Conservation (phyloP, 2,888 invertebrate genomes). For the Drosophila phalerata region DNA sequence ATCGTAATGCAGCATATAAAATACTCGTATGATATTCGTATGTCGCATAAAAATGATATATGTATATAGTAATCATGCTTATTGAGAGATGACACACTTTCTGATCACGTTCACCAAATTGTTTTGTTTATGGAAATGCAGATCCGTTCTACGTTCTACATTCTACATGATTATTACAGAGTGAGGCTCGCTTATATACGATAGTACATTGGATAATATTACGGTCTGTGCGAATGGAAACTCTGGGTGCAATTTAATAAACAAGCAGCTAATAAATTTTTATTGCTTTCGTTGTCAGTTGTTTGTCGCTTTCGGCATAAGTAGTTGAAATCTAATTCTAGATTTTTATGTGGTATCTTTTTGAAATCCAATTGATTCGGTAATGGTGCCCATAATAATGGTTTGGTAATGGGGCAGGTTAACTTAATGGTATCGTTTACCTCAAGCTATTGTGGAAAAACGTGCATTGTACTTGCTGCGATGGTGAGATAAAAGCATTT, state of each 20-base stretch:
- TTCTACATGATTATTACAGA: not conserved
- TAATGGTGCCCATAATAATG: constrained; percentile 15
- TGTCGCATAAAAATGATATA: constrained; percentile 7
- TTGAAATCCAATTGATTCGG: constrained; percentile 8
- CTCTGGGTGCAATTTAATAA: constrained; percentile 60
- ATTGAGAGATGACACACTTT: constrained; percentile 50
- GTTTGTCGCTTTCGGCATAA: constrained; percentile 4
- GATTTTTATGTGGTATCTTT: constrained; percentile 9
- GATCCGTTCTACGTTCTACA: constrained; percentile 15
- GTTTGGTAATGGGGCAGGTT: constrained; percentile 10
- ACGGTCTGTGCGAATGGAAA: not conserved
- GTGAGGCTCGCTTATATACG: not conserved
- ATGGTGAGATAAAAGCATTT: constrained; percentile 65
- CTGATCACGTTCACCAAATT: constrained; percentile 37
- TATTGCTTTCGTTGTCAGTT: constrained; percentile 36
- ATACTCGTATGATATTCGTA: not conserved
- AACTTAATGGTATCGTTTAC: constrained; percentile 4
- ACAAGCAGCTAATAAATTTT: constrained; percentile 48
- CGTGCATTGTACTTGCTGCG: constrained; percentile 38
- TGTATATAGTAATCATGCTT: constrained; percentile 14
- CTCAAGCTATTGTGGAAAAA: constrained; percentile 9
- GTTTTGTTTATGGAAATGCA: constrained; percentile 57
- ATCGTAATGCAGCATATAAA: too few relatives aligned
- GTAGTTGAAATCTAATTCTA: constrained; percentile 13
- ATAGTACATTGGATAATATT: constrained; percentile 12